Conservation (phyloP, 2,888 invertebrate species). For the Lepidochrysops patricia region DNA sequence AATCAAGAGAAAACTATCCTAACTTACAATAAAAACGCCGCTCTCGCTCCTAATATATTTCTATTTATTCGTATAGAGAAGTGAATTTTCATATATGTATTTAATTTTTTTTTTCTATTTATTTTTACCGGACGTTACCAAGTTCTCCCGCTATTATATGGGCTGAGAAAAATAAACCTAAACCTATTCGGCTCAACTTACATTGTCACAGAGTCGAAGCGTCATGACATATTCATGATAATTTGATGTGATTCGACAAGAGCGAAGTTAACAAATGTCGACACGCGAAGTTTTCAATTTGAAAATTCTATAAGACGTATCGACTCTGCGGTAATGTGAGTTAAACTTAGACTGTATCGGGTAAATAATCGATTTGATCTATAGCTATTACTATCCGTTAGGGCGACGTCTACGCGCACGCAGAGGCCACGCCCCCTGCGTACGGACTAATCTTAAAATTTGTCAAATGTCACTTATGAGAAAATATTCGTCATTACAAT, state of each 20-base stretch:
- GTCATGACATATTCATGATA: no score
- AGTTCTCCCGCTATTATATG: slow-evolving; percentile 51
- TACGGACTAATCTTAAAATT: slow-evolving; percentile 10
- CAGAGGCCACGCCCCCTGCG: slow-evolving; percentile 24
- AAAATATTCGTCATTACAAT: slow-evolving; percentile 12
- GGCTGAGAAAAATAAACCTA: slow-evolving; percentile 48
- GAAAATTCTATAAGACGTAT: no score
- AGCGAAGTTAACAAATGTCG: no score
- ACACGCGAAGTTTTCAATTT: no score
- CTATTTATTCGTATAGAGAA: slow-evolving; percentile 56
- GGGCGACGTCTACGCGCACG: slow-evolving; percentile 30
- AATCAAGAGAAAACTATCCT: slow-evolving; percentile 35
- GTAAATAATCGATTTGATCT: slow-evolving; percentile 10
- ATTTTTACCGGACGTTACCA: slow-evolving; percentile 64
- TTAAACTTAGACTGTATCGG: slow-evolving; percentile 38
- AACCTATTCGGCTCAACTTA: no score
- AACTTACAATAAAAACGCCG: slow-evolving; percentile 44
- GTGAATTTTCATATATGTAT: slow-evolving; percentile 47
- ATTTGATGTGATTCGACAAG: no score
- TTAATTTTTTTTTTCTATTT: slow-evolving; percentile 50
- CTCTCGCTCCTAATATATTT: slow-evolving; percentile 46
- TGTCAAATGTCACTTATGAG: slow-evolving; percentile 15
- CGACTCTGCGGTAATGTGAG: no score
- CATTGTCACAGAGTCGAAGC: no score
- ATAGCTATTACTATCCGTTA: slow-evolving; percentile 41